Evolutionary conservation across 2,113 vertebrate genomes (phyloP).

Genomic region (Ciconia stormi): DNA sequence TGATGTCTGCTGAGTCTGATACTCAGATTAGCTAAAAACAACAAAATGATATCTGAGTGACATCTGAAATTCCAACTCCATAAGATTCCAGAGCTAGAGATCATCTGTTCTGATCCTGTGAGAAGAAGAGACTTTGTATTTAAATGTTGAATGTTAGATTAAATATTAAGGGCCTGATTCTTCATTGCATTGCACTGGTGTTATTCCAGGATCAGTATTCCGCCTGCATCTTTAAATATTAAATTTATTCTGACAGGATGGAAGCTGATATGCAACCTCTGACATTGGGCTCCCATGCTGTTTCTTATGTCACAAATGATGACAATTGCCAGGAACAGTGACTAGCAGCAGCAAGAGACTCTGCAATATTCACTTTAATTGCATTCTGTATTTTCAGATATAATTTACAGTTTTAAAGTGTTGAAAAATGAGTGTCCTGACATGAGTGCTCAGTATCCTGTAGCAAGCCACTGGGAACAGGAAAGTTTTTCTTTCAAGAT

Average conservation of each 20-base stretch:
- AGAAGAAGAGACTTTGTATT: neutral
- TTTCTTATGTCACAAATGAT: constrained; percentile 18
- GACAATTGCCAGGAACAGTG: constrained; percentile 15
- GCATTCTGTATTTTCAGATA: neutral
- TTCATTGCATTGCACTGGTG: neutral
- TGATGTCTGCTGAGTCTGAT: neutral
- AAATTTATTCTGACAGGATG: constrained; percentile 2
- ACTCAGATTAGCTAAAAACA: neutral
- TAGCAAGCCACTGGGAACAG: neutral
- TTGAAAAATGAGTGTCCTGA: neutral
- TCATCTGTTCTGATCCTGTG: neutral
- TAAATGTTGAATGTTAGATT: neutral
- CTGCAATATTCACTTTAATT: constrained; percentile 32
- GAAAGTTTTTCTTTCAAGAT: constrained; percentile 40
- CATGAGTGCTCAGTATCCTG: neutral
- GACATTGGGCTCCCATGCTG: constrained; percentile 5
- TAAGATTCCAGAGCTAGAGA: neutral
- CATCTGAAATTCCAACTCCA: neutral
- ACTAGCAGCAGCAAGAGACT: constrained; percentile 23
- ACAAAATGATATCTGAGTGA: neutral
- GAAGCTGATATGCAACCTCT: constrained; percentile 5
- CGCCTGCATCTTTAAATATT: constrained; percentile 14
- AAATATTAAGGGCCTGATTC: neutral
- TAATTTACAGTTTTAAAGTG: neutral
- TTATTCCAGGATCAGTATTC: neutral